Evolutionary conservation across 1,140 invertebrate species (phyloP).

Genomic region (Nasonia vitripennis): DNA sequence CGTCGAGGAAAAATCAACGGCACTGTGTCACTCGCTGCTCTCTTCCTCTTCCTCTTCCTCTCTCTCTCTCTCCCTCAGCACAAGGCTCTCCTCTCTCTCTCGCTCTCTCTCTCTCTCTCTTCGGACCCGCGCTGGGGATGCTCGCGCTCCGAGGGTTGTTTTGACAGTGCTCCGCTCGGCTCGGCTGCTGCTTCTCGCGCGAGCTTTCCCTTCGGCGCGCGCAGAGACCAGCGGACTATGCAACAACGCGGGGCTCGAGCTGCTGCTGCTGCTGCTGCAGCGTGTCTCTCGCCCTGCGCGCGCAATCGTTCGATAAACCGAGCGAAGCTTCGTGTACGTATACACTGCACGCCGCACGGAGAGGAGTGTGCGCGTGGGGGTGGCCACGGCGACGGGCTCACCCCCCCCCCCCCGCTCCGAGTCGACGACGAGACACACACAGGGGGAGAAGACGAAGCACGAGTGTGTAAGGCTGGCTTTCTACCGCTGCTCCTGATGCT

Average conservation of each 20-base stretch:
- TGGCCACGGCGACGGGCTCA: constrained; percentile 14
- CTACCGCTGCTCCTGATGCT: too few relatives aligned
- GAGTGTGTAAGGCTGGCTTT: too few relatives aligned
- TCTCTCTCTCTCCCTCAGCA: too few relatives aligned
- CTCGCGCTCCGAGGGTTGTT: constrained; percentile 31
- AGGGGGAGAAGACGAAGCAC: neutral
- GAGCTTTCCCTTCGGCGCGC: constrained; percentile 13
- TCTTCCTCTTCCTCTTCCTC: neutral
- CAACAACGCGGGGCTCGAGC: neutral
- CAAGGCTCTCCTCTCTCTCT: neutral
- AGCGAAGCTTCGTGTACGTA: constrained; percentile 63
- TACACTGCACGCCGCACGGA: constrained; percentile 56
- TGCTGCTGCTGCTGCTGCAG: neutral
- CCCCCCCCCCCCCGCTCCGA: neutral
- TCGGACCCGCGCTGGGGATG: neutral
- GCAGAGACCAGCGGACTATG: neutral
- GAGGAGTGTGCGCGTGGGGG: constrained; percentile 48
- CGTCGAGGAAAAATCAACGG: too few relatives aligned
- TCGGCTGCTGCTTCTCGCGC: neutral
- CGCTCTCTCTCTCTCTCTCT: too few relatives aligned
- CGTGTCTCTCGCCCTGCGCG: constrained; percentile 65
- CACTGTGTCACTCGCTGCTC: neutral
- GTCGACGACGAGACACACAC: neutral
- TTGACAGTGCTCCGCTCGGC: constrained; percentile 44
- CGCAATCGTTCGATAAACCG: constrained; percentile 75